Evolutionary conservation across 1,140 invertebrate genomes (phyloP).

Genomic region (Halotydeus destructor): DNA sequence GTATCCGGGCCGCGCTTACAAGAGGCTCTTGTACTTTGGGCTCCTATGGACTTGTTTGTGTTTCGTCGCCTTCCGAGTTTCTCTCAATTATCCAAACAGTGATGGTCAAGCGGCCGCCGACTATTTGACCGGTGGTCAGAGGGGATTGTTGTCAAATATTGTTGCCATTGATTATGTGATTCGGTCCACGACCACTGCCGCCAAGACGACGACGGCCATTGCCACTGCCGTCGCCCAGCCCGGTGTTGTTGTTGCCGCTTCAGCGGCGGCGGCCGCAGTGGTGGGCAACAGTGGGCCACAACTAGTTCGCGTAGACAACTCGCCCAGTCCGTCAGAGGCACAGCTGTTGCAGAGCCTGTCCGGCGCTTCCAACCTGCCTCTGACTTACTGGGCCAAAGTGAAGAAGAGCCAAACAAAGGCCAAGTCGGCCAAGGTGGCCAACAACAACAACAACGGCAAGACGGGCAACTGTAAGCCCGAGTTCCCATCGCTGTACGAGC

Average conservation of each 20-base stretch:
- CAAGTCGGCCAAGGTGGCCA: conserved; percentile 11
- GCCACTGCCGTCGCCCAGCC: conserved; percentile 12
- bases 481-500: conserved; percentile 45
- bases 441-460: conserved; percentile 29
- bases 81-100: conserved; percentile 8
- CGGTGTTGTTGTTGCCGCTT: conserved; percentile 1
- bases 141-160: conserved; percentile 22
- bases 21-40: conserved; percentile 18
- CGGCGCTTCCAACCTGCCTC: conserved; percentile 19
- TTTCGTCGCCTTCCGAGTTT: conserved; percentile 21
- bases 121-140: conserved; percentile 9
- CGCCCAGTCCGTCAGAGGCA: conserved; percentile 43
- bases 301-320: conserved; percentile 35
- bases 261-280: background rate
- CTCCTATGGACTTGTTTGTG: conserved; percentile 23
- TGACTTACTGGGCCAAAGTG: conserved; percentile 16
- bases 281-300: conserved; percentile 8
- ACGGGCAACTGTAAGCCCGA: conserved; percentile 46
- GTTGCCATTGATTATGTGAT: conserved; percentile 3
- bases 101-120: background rate
- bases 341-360: conserved; percentile 43
- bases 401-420: conserved; percentile 4
- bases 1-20: conserved; percentile 16
- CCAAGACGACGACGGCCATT: conserved; percentile 2
- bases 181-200: background rate